Conservation (phyloP, 2,888 invertebrate genomes). For the Mythimna loreyi region DNA sequence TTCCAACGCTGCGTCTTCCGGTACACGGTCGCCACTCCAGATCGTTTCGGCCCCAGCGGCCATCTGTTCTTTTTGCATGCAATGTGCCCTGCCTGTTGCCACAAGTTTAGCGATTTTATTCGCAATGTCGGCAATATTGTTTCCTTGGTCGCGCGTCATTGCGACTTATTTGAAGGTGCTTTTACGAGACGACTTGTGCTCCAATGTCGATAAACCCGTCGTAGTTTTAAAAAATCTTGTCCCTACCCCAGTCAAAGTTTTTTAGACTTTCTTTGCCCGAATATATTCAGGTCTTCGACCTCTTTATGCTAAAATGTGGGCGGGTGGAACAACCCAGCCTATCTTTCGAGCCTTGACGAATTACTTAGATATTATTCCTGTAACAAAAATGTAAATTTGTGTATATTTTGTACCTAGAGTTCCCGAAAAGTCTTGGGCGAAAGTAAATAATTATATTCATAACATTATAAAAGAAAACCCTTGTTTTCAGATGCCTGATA, state of each 20-base stretch:
- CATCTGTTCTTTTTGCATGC: too few species aligned
- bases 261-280: not conserved
- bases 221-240: not conserved
- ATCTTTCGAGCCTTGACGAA: slow-evolving; percentile 5
- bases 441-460: slow-evolving; percentile 37
- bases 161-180: too few species aligned
- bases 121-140: too few species aligned
- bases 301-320: not conserved
- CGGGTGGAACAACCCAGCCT: not conserved
- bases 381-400: slow-evolving; percentile 29
- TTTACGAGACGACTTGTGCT: too few species aligned
- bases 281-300: not conserved
- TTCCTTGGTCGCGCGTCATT: too few species aligned
- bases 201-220: too few species aligned
- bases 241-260: not conserved
- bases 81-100: too few species aligned
- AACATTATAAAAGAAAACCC: slow-evolving; percentile 15
- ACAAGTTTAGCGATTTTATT: too few species aligned
- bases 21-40: too few species aligned
- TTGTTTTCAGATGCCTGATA: slow-evolving; percentile 20
- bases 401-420: slow-evolving; percentile 16
- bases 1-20: too few species aligned
- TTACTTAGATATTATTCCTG: not conserved
- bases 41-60: too few species aligned
- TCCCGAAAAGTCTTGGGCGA: slow-evolving; percentile 6